A percentile compares a stretch with the other conserved stretches of the same genome.
Conservation (phyloP, 2,113 vertebrate genomes). For the Apistogramma diplotaenia region DNA sequence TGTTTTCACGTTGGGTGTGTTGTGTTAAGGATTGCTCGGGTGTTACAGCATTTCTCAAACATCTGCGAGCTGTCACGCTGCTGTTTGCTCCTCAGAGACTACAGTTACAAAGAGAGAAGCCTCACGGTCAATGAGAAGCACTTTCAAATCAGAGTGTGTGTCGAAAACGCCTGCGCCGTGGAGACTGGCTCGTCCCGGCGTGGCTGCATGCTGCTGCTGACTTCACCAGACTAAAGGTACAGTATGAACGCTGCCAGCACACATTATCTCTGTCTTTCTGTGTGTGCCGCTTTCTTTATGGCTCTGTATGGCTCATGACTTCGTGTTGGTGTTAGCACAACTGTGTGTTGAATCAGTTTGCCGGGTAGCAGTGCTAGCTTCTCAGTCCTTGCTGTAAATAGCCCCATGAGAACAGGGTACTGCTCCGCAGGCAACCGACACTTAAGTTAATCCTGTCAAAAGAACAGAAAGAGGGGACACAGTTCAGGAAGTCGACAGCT, state of each 20-base stretch:
- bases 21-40: constrained; percentile 6
- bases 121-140: neutral
- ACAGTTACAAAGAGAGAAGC: neutral
- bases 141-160: neutral
- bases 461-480: neutral
- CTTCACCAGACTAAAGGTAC: constrained; percentile 20
- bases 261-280: neutral
- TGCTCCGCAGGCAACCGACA: neutral
- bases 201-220: neutral
- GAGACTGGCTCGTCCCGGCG: neutral
- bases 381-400: neutral
- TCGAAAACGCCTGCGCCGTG: neutral
- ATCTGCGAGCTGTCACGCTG: neutral
- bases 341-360: neutral
- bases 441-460: neutral
- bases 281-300: neutral
- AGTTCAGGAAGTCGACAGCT: no score
- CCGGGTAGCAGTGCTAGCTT: neutral
- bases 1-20: constrained; percentile 34
- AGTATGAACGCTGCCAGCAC: neutral
- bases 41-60: neutral
- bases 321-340: neutral
- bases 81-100: rapidly evolving
- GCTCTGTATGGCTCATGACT: no score
- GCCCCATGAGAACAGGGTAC: neutral